A percentile compares a stretch with the other conserved stretches of the same genome.
Evolutionary conservation across 2,113 vertebrate genomes (phyloP).

Genomic region (Anguilla japonica): DNA sequence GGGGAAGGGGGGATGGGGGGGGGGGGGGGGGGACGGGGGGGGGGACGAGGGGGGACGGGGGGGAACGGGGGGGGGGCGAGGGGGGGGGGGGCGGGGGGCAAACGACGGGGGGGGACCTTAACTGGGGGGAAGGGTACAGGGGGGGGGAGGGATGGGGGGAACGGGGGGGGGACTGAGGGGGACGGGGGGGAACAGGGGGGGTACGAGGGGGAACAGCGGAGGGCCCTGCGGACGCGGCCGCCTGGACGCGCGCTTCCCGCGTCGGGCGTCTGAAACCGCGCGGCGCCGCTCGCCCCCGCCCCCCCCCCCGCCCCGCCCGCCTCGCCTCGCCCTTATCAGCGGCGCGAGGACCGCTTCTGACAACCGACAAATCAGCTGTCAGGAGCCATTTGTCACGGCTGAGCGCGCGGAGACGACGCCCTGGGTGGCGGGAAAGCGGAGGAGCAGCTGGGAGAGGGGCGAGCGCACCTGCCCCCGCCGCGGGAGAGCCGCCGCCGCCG

Average conservation of each 20-base stretch:
- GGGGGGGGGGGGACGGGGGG: too few relatives aligned
- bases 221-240: neutral
- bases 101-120: too few relatives aligned
- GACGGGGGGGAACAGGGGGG: too few relatives aligned
- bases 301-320: slow-evolving; percentile 23
- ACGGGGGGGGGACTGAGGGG: too few relatives aligned
- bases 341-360: slow-evolving; percentile 54
- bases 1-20: too few relatives aligned
- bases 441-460: slow-evolving; percentile 6
- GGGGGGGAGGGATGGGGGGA: too few relatives aligned
- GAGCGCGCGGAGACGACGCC: slow-evolving; percentile 16
- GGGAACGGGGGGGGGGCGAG: too few relatives aligned
- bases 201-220: neutral
- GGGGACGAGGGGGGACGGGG: too few relatives aligned
- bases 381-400: slow-evolving; percentile 58
- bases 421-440: slow-evolving; percentile 23
- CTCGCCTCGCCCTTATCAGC: slow-evolving; percentile 47
- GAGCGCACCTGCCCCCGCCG: neutral
- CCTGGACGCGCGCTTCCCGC: slow-evolving; percentile 49
- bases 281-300: slow-evolving; percentile 38
- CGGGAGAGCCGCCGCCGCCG: neutral
- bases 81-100: too few relatives aligned
- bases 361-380: slow-evolving; percentile 65
- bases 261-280: slow-evolving; percentile 46
- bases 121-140: too few relatives aligned